Evolutionary conservation across 2,113 vertebrate genomes (phyloP), one percentile per base, ranked within the genome.

Genomic region (Origma solitaria): DNA sequence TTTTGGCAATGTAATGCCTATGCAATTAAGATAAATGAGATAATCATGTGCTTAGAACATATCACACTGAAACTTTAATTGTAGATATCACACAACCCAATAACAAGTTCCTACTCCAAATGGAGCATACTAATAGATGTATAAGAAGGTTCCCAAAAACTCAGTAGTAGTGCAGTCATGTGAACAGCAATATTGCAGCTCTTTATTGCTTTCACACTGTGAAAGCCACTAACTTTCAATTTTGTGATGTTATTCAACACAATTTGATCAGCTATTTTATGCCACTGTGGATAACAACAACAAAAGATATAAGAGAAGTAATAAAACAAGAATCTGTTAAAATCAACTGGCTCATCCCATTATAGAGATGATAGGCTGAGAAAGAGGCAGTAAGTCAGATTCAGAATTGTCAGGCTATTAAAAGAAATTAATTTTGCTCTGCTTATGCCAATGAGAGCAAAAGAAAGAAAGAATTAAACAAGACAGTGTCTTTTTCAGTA

Each of bases 221-320:
- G 93, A 92, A 97, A 95, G 72, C 40, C 58, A 82, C 77, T 94
- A 94, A 95, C 93, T 96, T 95, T 96, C 91, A 95, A 96, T 92
- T 92, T 88, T 44, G 57, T 53, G 80, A 83, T 83, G 73, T 96
- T 96, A 97, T 92, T 94, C 94, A 96, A 91, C 65, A 86, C 71
- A 72, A 83, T 79, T 83, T 92, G 85, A 96, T 94, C 82, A 66
- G 88, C 53, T 92, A 42, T 60, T 94, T 79, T 71, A 86, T 78
- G 64, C 58, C 56, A 69, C 61, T 88, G 47, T 56, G 66, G 49
- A 37, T 70, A 88, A 88, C 68, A 93, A 56, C 64, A 92, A 76
- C 64, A 70, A 54, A 95, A 96, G 14, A 86, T 44, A 24, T 37
- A 94, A 91, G 62, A 77, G 37, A 73, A 92, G 57, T 71, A 81